phyloP scores from a whole-genome alignment of 2,797 vertebrate genomes.

The Pantherophis vulpinus region DNA sequence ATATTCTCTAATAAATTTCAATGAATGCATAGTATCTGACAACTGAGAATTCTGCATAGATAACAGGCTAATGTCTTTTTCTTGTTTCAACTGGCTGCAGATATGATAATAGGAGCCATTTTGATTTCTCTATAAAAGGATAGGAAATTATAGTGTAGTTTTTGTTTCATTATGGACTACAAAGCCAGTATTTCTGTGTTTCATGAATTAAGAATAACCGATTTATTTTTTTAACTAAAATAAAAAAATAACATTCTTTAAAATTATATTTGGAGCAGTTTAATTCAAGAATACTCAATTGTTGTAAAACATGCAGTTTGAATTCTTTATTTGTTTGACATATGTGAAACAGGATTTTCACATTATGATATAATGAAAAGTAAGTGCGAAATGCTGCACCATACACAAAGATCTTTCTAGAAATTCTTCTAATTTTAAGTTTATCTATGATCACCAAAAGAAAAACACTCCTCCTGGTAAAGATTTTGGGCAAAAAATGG shows the following conservation, averaged over 20 bases:
- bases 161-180: not conserved
- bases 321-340: not conserved
- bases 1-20: not conserved
- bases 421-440: not conserved
- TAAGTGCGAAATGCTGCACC: not conserved
- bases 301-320: not conserved
- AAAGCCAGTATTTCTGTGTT: not conserved
- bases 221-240: not conserved
- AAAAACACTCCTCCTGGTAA: not conserved
- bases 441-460: not conserved
- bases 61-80: not conserved
- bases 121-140: not conserved
- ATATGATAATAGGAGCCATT: not conserved
- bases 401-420: not conserved
- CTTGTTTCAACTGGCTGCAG: not conserved
- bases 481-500: not conserved
- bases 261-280: not conserved
- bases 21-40: not conserved
- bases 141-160: not conserved
- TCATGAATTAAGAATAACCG: not conserved
- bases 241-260: not conserved
- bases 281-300: not conserved
- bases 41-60: not conserved
- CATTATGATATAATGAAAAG: not conserved
- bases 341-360: not conserved